Percentiles rank a stretch among this genome's conserved stretches.
phyloP scores from a whole-genome alignment of 2,888 invertebrate species.

The Cheilosia soror region DNA sequence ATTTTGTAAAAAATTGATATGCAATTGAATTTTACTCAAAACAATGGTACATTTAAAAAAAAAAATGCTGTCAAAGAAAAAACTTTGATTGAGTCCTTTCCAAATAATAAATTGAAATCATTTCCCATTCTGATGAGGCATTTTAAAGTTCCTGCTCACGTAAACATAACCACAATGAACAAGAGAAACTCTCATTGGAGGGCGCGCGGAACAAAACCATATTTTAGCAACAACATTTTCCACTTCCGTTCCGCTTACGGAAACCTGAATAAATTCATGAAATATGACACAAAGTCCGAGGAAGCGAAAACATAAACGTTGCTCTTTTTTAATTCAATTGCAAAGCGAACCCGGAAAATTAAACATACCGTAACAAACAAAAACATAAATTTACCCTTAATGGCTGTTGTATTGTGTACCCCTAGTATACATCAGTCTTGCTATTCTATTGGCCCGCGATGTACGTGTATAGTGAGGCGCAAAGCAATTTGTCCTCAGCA shows the following conservation, averaged over 20 bases:
- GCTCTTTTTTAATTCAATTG: slow-evolving; percentile 70
- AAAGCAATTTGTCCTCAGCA: slow-evolving; percentile 65
- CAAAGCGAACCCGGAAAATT: slow-evolving; percentile 70
- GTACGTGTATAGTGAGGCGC: background rate
- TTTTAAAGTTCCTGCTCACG: slow-evolving; percentile 37
- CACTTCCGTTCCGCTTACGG: slow-evolving; percentile 72
- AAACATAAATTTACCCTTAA: slow-evolving; percentile 76
- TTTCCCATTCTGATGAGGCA: background rate
- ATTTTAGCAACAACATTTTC: slow-evolving; percentile 72
- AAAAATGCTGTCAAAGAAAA: background rate
- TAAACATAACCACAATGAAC: slow-evolving; percentile 10
- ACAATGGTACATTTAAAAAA: background rate
- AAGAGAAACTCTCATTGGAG: slow-evolving; percentile 13
- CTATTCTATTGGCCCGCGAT: background rate
- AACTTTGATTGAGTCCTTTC: background rate
- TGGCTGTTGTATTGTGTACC: slow-evolving; percentile 43
- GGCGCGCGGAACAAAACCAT: slow-evolving; percentile 48
- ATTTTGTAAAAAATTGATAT: too few relatives aligned
- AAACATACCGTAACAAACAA: slow-evolving; percentile 75
- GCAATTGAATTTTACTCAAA: too few relatives aligned
- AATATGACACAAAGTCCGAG: slow-evolving; percentile 60
- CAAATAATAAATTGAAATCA: background rate
- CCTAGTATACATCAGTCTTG: background rate
- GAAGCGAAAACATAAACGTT: slow-evolving; percentile 67
- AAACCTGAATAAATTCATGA: slow-evolving; percentile 63